Percentiles rank a stretch among this genome's conserved stretches.
phyloP scores from a whole-genome alignment of 2,113 vertebrate genomes.

The Melanostigma gelatinosum region DNA sequence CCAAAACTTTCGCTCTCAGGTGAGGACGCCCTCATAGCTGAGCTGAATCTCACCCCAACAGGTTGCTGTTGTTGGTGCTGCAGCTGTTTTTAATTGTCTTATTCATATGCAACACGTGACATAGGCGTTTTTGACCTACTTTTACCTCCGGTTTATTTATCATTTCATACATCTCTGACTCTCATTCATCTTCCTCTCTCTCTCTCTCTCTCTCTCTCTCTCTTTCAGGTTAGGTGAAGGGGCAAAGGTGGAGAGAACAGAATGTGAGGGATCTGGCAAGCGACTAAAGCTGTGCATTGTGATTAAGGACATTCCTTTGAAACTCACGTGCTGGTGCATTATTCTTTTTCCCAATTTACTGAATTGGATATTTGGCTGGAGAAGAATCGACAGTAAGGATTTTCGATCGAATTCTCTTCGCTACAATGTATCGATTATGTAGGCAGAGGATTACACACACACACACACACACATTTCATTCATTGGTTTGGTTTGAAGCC shows the following conservation, averaged over 20 bases:
- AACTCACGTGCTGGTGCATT: background rate
- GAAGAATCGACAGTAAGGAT: constrained; percentile 17
- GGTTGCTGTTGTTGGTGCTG: background rate
- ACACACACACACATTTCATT: constrained; percentile 29
- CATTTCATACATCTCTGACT: constrained; percentile 26
- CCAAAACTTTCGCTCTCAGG: background rate
- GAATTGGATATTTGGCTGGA: background rate
- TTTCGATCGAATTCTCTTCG: constrained; percentile 33
- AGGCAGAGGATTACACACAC: constrained; percentile 33
- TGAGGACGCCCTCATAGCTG: background rate
- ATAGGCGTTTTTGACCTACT: constrained; percentile 51
- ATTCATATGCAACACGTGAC: constrained; percentile 21
- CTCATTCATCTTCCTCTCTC: background rate
- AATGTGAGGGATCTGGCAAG: constrained; percentile 26
- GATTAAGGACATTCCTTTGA: constrained; percentile 13
- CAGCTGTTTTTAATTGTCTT: constrained; percentile 33
- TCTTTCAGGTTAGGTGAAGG: background rate
- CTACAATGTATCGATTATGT: constrained; percentile 40
- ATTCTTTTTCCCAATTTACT: background rate
- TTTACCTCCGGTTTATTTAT: constrained; percentile 20
- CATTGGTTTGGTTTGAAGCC: constrained; percentile 45
- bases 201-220: background rate
- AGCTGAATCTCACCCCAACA: background rate
- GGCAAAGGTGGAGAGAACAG: background rate
- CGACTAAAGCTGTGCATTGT: background rate